Base-by-base conservation (phyloP, 2,888 invertebrate genomes). In the Mythimna pallens region DNA sequence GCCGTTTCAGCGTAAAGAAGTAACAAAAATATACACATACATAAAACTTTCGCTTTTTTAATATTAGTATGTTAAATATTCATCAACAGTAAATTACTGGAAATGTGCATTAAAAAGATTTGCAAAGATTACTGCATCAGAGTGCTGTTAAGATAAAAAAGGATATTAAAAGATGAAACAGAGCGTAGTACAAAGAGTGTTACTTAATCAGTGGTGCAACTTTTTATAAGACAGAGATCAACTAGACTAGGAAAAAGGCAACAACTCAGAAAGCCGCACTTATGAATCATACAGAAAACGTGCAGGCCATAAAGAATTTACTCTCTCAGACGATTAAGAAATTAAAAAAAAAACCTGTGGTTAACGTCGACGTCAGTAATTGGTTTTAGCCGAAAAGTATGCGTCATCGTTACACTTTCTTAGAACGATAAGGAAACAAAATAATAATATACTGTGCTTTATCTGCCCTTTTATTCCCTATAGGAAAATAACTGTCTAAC, bases 331-430 rank as follows among this genome's bases (percentile, higher is more conserved):
- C 50, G 22, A 20, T 58, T 64, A 69, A 47, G 30, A 34, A 50
- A 50, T 50, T 68, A 58, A 34, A 40, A 9, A 47, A 73, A 76
- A 84, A 67, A 68, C 54, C 57, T 47, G 30, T 47, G 47, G 40
- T 59, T 34, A 59, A 30, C 14, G 14, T 34, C 43, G 67, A 65
- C 71, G 59, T 78, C 68, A 70, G 54, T 57, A 67, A 70, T 84
- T 65, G 70, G 30, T 66, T 81, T 83, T 70, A 65, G 52, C 47
- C 70, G 63, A 78, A 84, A 81, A 62, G 47, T 61, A 78, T 84
- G 81, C 67, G 78, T 82, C 84, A 84, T 78, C 70, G 36, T 52
- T 70, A 34, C 25, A 68, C 67, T 84, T 74, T 78, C 84, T 61
- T 34, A 55, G 50, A 82, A 81, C 65, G 69, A 65, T 78, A 76